These are phyloP conservation scores for Epinotia bilunana DNA, from an alignment of 2,888 invertebrate species.

Conservation along the genomic window DNA sequence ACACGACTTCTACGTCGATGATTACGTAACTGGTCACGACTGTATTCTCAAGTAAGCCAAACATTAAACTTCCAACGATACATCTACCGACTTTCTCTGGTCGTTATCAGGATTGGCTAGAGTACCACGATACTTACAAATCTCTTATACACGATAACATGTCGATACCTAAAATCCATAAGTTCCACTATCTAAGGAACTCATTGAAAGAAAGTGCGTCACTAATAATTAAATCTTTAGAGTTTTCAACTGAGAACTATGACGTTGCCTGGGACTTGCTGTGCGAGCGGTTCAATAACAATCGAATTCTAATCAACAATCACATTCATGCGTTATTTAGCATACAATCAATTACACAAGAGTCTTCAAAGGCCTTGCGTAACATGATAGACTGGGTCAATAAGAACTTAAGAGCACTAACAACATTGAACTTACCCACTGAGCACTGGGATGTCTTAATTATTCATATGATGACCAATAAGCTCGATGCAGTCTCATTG, in stretches of 20 bases:
- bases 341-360: constrained; percentile 19
- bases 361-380: constrained; percentile 31
- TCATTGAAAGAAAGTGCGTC: constrained; percentile 46
- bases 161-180: constrained; percentile 22
- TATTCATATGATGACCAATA: constrained; percentile 31
- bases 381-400: constrained; percentile 18
- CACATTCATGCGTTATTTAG: constrained; percentile 25
- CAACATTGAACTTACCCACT: constrained; percentile 2
- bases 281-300: constrained; percentile 35
- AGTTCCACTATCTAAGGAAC: constrained; percentile 3
- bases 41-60: constrained; percentile 36
- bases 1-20: no score
- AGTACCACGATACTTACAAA: constrained; percentile 43
- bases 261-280: constrained; percentile 47
- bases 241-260: constrained; percentile 48
- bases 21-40: no score
- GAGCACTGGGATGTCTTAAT: no score
- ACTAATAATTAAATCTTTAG: constrained; percentile 46
- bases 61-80: constrained; percentile 40
- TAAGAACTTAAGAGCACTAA: constrained; percentile 33
- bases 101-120: constrained; percentile 45
- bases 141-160: constrained; percentile 38
- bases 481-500: constrained; percentile 44
- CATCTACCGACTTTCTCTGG: constrained; percentile 45
- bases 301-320: not conserved